Evolutionary conservation across 2,797 vertebrate species (phyloP), one percentile per base, ranked within the genome.

Genomic region (Ficedula albicollis): DNA sequence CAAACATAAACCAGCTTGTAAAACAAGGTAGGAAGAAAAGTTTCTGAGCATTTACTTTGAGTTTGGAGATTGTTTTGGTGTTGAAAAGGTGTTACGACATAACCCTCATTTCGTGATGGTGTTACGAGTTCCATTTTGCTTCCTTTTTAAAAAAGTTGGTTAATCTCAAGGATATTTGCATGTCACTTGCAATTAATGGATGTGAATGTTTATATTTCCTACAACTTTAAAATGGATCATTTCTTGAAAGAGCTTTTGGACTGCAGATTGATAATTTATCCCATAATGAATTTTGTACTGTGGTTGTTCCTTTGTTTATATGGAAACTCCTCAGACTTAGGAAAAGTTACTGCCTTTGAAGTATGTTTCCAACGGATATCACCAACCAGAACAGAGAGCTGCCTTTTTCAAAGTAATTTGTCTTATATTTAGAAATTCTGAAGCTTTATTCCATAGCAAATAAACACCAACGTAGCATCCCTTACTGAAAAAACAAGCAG

Each of bases 1-100:
- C 12, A 9, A 19, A 52, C 67, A 14, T 26, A 51, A 77, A 58
- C 32, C 27, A 11, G 46, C 43, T 27, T 23, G 54, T 72, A 23
- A 13, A 3, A 5, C 15, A 9, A 43, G 34, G 46, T 5, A 4
- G 41, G 23, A n/a, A 44, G 29, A 23, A 27, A 63, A 55, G 41
- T 55, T 90, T 69, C 39, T 7, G 26, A 60, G 73, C 2, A 0
- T 63, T 87, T 41, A 3, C n/a, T 62, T 88, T 13, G 46, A 83
- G 29, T 77, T 55, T 48, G 20, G 81, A 55, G 56, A 11, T 52
- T 13, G 62, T 29, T 63, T 16, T 21, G 20, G 27, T 4, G 21
- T 7, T 69, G 29, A 14, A 59, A 70, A 59, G 38, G 39, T 7
- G 3, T 39, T 58, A 8, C 0, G 0, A 46, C 1, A 4, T 8